These are phyloP conservation scores for Caenorhabditis latens DNA, from an alignment of 1,140 invertebrate species.

Conservation along the genomic window DNA sequence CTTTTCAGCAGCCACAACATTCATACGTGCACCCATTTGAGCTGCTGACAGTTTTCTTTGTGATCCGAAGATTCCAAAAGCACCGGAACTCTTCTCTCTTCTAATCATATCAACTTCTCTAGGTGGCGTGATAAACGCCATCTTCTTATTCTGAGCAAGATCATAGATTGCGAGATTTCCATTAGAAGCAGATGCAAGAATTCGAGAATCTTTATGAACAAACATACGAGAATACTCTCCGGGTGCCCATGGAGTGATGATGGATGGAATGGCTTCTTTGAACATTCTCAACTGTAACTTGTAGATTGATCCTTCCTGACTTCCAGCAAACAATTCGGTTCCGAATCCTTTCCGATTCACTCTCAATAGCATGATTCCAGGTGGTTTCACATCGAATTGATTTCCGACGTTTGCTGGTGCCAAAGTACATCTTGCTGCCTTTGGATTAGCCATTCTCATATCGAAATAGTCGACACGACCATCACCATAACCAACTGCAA, in stretches of 20 bases:
- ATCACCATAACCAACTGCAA: slow-evolving; percentile 29
- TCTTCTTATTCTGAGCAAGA: slow-evolving; percentile 16
- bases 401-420: not conserved
- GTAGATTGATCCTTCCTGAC: slow-evolving; percentile 19
- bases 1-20: not conserved
- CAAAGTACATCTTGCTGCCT: not conserved
- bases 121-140: not conserved
- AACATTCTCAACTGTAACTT: slow-evolving; percentile 47
- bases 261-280: slow-evolving; percentile 22
- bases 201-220: slow-evolving; percentile 28
- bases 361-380: slow-evolving; percentile 38
- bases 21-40: not conserved
- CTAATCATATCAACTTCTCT: not conserved
- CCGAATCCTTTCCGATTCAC: slow-evolving; percentile 14
- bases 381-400: not conserved
- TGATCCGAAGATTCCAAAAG: slow-evolving; percentile 16
- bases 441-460: slow-evolving; percentile 44
- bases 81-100: not conserved
- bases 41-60: not conserved
- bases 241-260: not conserved
- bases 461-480: slow-evolving; percentile 50
- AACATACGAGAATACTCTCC: not conserved
- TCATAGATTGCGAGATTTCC: slow-evolving; percentile 4
- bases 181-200: not conserved
- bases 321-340: slow-evolving; percentile 42